Evolutionary conservation across 2,113 vertebrate genomes (phyloP).

Genomic region (Gila orcuttii): DNA sequence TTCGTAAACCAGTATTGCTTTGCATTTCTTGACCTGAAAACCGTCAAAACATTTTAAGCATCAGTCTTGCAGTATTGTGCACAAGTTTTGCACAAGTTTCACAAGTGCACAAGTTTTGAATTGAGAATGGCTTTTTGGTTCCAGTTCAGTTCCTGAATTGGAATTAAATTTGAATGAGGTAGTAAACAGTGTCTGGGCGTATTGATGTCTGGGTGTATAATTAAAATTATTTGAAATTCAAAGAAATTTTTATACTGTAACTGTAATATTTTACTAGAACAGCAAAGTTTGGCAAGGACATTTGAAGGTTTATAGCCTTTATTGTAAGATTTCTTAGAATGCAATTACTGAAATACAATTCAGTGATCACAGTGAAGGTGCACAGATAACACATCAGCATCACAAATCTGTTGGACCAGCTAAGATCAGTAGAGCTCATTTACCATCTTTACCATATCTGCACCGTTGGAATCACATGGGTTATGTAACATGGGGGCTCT

Average conservation of each 20-base stretch:
- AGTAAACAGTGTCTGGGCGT: too few species aligned
- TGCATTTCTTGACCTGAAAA: neutral
- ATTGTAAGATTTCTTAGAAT: neutral
- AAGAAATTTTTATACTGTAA: neutral
- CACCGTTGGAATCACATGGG: slow-evolving; percentile 5
- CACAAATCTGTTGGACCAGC: neutral
- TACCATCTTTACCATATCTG: slow-evolving; percentile 6
- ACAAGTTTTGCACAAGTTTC: too few species aligned
- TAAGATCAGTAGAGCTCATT: slow-evolving; percentile 12
- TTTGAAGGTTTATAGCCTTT: neutral
- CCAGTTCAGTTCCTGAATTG: neutral
- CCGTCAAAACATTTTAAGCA: neutral
- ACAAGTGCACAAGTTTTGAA: too few species aligned
- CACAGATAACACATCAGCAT: slow-evolving; percentile 43
- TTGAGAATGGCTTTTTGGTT: neutral
- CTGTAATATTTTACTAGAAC: neutral
- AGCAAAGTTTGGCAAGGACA: neutral
- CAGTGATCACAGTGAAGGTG: slow-evolving; percentile 3
- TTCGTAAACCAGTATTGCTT: slow-evolving; percentile 25
- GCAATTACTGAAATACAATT: neutral
- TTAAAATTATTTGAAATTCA: neutral
- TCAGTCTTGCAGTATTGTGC: neutral
- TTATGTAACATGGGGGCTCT: slow-evolving; percentile 37
- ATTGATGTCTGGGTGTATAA: neutral
- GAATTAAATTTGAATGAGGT: neutral